Base-by-base conservation (phyloP, 2,888 invertebrate species). In the Syritta pipiens region DNA sequence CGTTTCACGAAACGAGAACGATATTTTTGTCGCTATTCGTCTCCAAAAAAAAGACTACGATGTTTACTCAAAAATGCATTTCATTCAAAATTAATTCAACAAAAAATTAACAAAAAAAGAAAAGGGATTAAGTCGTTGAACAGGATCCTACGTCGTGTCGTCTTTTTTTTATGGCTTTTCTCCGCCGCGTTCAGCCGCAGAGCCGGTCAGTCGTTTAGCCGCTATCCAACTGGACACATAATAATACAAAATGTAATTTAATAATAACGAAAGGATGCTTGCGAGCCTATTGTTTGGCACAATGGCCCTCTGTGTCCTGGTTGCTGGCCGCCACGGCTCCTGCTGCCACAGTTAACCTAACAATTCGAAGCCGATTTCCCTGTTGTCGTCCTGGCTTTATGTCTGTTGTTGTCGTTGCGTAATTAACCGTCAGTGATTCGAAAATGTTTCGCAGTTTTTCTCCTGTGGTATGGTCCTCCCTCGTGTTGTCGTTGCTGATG, bases 351-450 rank as follows among this genome's bases (percentile, higher is more conserved):
- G 32, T 40, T 20, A 10, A 42, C 48, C 48, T 28, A 37, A 53
- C 65, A 14, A 44, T 35, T 46, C 46, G 59, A 37, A 46, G 14
- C 17, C 37, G 17, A 37, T 35, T 48, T 49, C 40, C 24, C 19
- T 37, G 35, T 37, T 53, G 51, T 26, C 57, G 57, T 32, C 26
- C 42, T 37, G 20, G 35, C 14, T 48, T 22, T 17, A 49, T 67
- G 67, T 79, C 74, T 67, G 79, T 62, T 72, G 42, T 72, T 79
- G 79, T 79, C 79, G 79, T 74, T 67, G 57, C 60, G 60, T 79
- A 79, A 79, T 79, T 79, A 79, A 79, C 74, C 62, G 79, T 62
- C 74, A 68, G 79, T 79, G 79, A 79, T 79, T 79, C 74, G 60
- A 74, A 57, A 62, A 74, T 68, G 72, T 67, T 79, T 72, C 32